Conservation (phyloP, 92 coral and sea anemone species). For the Bergia puertoricense region DNA sequence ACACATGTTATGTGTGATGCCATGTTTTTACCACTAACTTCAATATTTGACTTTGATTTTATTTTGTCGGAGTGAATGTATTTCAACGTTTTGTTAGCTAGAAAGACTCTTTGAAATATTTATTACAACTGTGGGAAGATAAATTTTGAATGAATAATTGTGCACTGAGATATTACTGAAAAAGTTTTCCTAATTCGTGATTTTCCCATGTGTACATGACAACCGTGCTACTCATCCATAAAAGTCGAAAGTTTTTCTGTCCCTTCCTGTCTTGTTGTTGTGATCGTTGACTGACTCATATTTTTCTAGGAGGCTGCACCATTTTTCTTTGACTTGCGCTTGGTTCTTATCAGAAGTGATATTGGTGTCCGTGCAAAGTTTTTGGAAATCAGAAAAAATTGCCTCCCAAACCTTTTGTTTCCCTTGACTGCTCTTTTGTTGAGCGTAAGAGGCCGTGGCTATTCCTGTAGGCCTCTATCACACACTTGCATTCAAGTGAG, state of each 20-base stretch:
- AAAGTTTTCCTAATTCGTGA: conserved; percentile 16
- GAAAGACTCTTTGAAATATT: conserved; percentile 37
- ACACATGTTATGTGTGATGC: conserved; percentile 40
- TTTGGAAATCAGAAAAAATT: background rate
- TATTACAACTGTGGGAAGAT: conserved; percentile 37
- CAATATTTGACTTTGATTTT: background rate
- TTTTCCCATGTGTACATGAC: background rate
- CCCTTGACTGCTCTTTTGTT: conserved; percentile 51
- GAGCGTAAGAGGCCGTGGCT: conserved; percentile 38
- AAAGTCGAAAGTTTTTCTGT: too few species aligned
- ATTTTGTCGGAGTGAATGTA: conserved; percentile 21
- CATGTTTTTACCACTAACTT: conserved; percentile 38
- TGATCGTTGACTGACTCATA: too few species aligned
- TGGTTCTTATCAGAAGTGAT: too few species aligned
- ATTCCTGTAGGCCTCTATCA: conserved; percentile 49
- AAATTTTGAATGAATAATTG: conserved; percentile 11
- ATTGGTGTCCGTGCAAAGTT: too few species aligned
- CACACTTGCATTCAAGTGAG: conserved; percentile 46
- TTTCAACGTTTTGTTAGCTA: conserved; percentile 31
- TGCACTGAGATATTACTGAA: background rate
- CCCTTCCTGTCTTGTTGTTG: too few species aligned
- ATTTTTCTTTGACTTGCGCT: too few species aligned
- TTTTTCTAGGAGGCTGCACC: too few species aligned
- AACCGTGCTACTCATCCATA: conserved; percentile 20
- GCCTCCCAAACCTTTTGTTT: conserved; percentile 45